These are phyloP conservation scores for Atrina japonica DNA, from an alignment of 2,888 invertebrate genomes.

Conservation along the genomic window DNA sequence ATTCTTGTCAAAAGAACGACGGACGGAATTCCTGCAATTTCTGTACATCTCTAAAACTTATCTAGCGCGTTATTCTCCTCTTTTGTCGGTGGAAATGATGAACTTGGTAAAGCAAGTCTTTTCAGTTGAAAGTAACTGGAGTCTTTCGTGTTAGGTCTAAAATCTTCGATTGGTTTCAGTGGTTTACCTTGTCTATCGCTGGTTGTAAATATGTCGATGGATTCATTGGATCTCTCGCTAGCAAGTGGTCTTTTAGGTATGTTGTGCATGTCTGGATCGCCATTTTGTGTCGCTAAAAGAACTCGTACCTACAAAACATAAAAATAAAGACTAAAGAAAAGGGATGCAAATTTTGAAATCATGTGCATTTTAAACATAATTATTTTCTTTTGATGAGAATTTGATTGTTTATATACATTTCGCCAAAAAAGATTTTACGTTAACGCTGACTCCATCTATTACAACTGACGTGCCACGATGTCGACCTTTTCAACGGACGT, in stretches of 20 bases:
- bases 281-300: slow-evolving; percentile 31
- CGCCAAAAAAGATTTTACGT: too few relatives aligned
- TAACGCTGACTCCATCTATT: too few relatives aligned
- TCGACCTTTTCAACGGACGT: too few relatives aligned
- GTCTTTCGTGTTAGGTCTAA: slow-evolving; percentile 35
- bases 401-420: too few relatives aligned
- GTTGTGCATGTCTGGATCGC: background rate
- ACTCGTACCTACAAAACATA: slow-evolving; percentile 22
- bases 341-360: too few relatives aligned
- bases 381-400: too few relatives aligned
- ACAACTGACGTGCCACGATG: too few relatives aligned
- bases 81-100: slow-evolving; percentile 9
- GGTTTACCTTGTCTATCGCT: slow-evolving; percentile 31
- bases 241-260: background rate
- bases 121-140: slow-evolving; percentile 39
- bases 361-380: too few relatives aligned
- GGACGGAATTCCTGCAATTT: too few relatives aligned
- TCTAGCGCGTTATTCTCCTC: slow-evolving; percentile 14
- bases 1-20: too few relatives aligned
- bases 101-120: slow-evolving; percentile 31
- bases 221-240: slow-evolving; percentile 21
- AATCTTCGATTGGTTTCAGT: slow-evolving; percentile 20
- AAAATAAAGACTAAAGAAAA: background rate
- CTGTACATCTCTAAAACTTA: slow-evolving; percentile 12
- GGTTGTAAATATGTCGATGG: slow-evolving; percentile 35